Evolutionary conservation across 2,113 vertebrate genomes (phyloP).

Genomic region (Macrotus californicus): DNA sequence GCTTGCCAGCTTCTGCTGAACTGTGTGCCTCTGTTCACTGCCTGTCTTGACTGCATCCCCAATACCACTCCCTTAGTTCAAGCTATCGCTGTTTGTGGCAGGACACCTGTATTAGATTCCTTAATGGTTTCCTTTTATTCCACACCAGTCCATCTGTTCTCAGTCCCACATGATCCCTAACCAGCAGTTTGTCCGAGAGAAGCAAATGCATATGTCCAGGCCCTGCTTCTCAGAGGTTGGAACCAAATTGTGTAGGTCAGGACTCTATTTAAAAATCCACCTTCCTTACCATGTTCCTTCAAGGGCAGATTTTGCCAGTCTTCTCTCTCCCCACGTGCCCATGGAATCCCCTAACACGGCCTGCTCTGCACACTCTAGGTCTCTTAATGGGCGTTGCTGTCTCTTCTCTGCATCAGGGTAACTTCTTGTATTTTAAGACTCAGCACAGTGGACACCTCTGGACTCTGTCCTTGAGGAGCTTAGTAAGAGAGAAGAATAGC

Average conservation of each 20-base stretch:
- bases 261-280: background rate
- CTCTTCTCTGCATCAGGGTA: background rate
- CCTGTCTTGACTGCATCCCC: background rate
- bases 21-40: background rate
- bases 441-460: background rate
- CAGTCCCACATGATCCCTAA: background rate
- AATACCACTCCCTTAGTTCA: background rate
- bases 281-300: background rate
- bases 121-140: background rate
- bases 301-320: background rate
- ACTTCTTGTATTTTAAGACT: slow-evolving; percentile 7
- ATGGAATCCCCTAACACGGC: background rate
- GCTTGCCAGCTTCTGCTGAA: background rate
- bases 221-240: background rate
- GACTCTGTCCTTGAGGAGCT: background rate
- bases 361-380: background rate
- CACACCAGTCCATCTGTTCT: background rate
- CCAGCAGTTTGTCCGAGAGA: background rate
- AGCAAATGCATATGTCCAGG: background rate
- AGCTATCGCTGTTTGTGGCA: background rate
- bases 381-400: background rate
- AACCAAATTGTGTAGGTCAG: background rate
- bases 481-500: background rate
- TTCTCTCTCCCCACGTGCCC: background rate
- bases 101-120: background rate